These are phyloP conservation scores for Cheilosia scutellata DNA, from an alignment of 2,888 invertebrate species.

Conservation along the genomic window DNA sequence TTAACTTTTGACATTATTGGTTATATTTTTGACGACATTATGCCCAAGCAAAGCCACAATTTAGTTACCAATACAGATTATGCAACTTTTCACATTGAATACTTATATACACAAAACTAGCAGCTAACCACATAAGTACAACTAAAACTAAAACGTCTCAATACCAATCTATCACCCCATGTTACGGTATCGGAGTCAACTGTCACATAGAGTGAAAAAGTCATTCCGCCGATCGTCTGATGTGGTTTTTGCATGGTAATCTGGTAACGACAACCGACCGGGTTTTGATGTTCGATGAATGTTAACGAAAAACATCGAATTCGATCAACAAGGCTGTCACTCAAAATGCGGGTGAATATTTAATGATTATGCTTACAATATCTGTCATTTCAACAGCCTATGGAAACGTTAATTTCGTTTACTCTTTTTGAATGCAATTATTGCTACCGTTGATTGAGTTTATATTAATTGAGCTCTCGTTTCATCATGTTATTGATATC, in stretches of 20 bases:
- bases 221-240: not conserved
- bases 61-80: too few relatives aligned
- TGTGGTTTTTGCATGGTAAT: not conserved
- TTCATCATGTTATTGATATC: constrained; percentile 36
- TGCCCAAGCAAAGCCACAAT: too few relatives aligned
- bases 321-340: not conserved
- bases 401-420: too few relatives aligned
- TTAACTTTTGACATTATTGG: too few relatives aligned
- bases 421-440: not conserved
- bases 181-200: not conserved
- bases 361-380: not conserved
- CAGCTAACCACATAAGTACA: not conserved
- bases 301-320: not conserved
- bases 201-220: not conserved
- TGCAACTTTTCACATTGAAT: not conserved
- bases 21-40: too few relatives aligned
- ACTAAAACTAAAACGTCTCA: not conserved
- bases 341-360: not conserved
- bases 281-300: not conserved
- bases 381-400: not conserved
- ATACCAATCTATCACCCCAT: not conserved
- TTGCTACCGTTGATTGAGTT: constrained; percentile 13
- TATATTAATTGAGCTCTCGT: constrained; percentile 12
- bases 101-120: not conserved
- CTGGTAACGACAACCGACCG: not conserved